These are phyloP conservation scores for Corythoichthys intestinalis DNA, from an alignment of 2,113 vertebrate species.

Conservation along the genomic window DNA sequence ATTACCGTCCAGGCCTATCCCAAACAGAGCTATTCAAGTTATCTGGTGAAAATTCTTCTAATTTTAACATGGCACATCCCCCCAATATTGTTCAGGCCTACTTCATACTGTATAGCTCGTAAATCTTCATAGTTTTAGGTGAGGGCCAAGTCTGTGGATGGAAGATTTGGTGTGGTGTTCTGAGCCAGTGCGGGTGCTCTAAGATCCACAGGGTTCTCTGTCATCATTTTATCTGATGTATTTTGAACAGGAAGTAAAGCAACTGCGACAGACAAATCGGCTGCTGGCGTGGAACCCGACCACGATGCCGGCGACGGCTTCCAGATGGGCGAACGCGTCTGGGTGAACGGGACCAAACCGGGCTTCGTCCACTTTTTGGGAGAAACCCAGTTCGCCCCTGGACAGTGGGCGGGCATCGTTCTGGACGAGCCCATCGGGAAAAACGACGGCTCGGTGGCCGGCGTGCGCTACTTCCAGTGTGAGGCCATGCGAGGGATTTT, in stretches of 20 bases:
- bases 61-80: too few relatives aligned
- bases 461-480: conserved; percentile 94
- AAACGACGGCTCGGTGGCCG: conserved; percentile 94
- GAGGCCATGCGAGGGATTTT: conserved; percentile 91
- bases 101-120: too few relatives aligned
- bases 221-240: too few relatives aligned
- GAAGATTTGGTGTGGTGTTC: too few relatives aligned
- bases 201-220: too few relatives aligned
- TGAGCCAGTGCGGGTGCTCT: too few relatives aligned
- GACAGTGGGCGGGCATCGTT: conserved; percentile 97
- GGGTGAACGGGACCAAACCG: conserved; percentile 97
- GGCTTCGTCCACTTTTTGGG: conserved; percentile 93
- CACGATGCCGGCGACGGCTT: conserved; percentile 83
- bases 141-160: too few relatives aligned
- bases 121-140: too few relatives aligned
- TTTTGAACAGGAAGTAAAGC: conserved; percentile 67
- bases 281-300: conserved; percentile 60
- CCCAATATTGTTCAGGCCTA: too few relatives aligned
- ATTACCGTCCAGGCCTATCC: too few relatives aligned
- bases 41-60: too few relatives aligned
- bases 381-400: conserved; percentile 94
- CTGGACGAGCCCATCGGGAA: conserved; percentile 96
- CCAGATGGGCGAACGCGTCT: conserved; percentile 89
- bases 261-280: conserved; percentile 67
- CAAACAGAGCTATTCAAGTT: too few relatives aligned